Base-by-base conservation (phyloP, 2,113 vertebrate species). In the Pyxicephalus adspersus region DNA sequence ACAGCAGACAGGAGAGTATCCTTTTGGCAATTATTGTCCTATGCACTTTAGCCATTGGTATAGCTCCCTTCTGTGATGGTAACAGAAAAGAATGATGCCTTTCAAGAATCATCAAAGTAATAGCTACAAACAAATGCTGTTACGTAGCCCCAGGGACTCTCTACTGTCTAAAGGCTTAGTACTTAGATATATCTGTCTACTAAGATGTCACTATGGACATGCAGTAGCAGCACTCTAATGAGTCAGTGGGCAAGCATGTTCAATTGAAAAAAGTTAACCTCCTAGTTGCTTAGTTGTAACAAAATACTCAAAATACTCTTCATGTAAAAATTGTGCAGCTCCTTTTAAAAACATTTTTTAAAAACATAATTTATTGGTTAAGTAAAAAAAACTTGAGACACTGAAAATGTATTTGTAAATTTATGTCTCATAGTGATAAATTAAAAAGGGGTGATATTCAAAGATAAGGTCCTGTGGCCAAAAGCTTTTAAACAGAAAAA, bases 61-160 rank as follows among this genome's bases (percentile, higher is more conserved):
- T 85, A 55, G 2, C 81, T 71, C 60, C 81, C 34, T 5, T 72
- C 83, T 83, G 70, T 84, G 84, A 63, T 73, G 84, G 64, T 67
- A 84, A 83, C 81, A 64, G 64, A 22, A 67, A 86, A 73, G 87
- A 87, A 83, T 78, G 84, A 86, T 87, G 86, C 85, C 85, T 85
- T 84, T 83, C 81, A 79, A 75, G 70, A 57, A 78, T 64, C 75
- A 86, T 7, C 78, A 82, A 83, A 81, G 64, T 70, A 83, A 84
- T 67, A 74, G 65, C 50, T 70, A 81, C 63, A 78, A 67, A 71
- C 75, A 70, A 75, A 65, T 60, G 64, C 80, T 0, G 52, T 78
- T 68, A 68, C 81, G 81, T 81, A 86, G 85, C 86, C 84, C 2
- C 50, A 63, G 85, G 73, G 84, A 86, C 84, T 83, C 22, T 64